Evolutionary conservation across 2,797 vertebrate genomes (phyloP).

Genomic region (Xenopus petersii): DNA sequence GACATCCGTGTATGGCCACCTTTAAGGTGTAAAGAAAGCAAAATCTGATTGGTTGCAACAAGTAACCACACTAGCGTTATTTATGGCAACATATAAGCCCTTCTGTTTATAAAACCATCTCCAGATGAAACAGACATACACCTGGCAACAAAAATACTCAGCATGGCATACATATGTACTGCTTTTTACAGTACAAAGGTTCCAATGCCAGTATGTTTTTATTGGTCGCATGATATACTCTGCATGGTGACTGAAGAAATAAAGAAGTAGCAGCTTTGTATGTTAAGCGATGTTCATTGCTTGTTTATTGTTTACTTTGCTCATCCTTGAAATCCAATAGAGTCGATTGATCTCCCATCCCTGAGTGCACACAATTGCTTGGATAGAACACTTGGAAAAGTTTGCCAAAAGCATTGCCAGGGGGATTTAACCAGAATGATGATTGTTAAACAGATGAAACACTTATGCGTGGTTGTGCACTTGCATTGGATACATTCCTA

Average conservation of each 20-base stretch:
- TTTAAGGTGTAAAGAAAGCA: no score
- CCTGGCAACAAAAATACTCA: no score
- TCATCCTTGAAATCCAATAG: slow-evolving; percentile 32
- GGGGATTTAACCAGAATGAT: slow-evolving; percentile 45
- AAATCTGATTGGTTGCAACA: no score
- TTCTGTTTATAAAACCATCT: no score
- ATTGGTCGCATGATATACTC: neutral
- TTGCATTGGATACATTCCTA: slow-evolving; percentile 34
- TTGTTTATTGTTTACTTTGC: slow-evolving; percentile 31
- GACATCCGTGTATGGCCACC: no score
- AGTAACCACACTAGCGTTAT: no score
- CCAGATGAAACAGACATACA: no score
- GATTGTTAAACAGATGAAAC: slow-evolving; percentile 49
- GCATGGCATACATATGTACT: no score
- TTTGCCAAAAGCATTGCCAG: slow-evolving; percentile 43
- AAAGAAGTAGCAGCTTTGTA: neutral
- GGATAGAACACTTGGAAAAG: slow-evolving; percentile 16
- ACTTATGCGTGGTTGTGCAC: slow-evolving; percentile 43
- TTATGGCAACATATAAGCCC: no score
- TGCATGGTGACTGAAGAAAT: neutral
- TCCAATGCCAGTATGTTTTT: slow-evolving; percentile 3
- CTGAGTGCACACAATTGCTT: slow-evolving; percentile 30
- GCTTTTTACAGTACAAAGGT: neutral
- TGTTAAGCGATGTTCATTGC: slow-evolving; percentile 11
- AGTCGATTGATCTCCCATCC: slow-evolving; percentile 36